Conservation (phyloP, 2,888 invertebrate species). For the Hemaris fuciformis region DNA sequence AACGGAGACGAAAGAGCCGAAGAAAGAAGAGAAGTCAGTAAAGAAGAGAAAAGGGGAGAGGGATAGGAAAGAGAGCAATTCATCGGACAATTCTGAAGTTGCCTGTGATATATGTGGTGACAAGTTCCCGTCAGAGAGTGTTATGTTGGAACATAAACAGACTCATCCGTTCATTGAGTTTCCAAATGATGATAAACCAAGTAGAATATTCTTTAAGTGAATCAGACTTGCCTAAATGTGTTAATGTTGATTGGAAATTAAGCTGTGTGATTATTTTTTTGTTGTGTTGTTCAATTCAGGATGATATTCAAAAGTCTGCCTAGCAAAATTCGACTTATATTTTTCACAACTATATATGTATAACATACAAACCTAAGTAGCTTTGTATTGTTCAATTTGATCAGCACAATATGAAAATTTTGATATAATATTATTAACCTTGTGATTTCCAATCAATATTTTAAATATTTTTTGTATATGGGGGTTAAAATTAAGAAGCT, state of each 20-base stretch:
- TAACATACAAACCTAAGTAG: background rate
- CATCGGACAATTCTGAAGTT: conserved; percentile 28
- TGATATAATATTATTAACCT: background rate
- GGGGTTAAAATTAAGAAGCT: background rate
- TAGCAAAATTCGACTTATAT: too few relatives aligned
- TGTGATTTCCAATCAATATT: background rate
- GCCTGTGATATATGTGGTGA: conserved; percentile 73
- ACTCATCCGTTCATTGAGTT: conserved; percentile 77
- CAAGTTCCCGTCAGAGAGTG: conserved; percentile 53
- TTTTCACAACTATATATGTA: too few relatives aligned
- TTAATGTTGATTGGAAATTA: background rate
- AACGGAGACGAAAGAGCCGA: conserved; percentile 42
- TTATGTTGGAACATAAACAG: conserved; percentile 70
- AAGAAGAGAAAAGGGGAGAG: conserved; percentile 47
- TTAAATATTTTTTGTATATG: background rate
- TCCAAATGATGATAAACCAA: conserved; percentile 72
- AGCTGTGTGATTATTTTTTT: background rate
- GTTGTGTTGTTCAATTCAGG: background rate
- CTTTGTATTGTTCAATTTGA: too few relatives aligned
- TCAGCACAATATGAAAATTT: background rate
- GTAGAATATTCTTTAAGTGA: conserved; percentile 52
- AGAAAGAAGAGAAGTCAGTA: conserved; percentile 43
- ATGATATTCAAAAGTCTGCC: background rate
- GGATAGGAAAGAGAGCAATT: conserved; percentile 24
- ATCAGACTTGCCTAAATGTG: conserved; percentile 13